phyloP scores from a whole-genome alignment of 2,113 vertebrate species.

The Isurus oxyrinchus region DNA sequence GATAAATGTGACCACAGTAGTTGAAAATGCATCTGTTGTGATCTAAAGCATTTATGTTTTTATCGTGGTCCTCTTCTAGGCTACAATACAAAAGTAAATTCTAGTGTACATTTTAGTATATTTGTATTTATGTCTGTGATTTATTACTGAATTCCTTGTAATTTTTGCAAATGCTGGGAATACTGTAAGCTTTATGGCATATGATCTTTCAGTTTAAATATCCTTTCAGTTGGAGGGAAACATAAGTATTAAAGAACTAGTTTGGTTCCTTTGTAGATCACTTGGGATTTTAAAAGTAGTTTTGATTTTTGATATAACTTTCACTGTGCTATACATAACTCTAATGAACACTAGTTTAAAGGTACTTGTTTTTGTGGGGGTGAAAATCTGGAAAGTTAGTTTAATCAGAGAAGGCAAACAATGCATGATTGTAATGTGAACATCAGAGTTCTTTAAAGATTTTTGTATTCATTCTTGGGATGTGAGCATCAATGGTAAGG shows the following conservation, averaged over 20 bases:
- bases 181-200: background rate
- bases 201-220: background rate
- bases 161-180: background rate
- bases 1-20: background rate
- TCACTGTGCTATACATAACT: background rate
- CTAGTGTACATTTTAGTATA: background rate
- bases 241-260: background rate
- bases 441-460: background rate
- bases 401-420: background rate
- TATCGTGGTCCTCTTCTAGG: background rate
- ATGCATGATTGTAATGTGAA: background rate
- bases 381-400: background rate
- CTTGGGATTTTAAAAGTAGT: background rate
- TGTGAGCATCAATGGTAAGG: no score
- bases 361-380: background rate
- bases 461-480: no score
- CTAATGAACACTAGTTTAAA: background rate
- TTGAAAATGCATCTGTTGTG: background rate
- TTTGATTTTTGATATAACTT: background rate
- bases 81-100: background rate
- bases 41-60: background rate
- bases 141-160: slow-evolving; percentile 1
- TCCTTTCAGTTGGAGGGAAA: background rate
- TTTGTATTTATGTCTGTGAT: background rate
- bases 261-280: background rate